These are phyloP conservation scores for Cactoblastis cactorum DNA, from an alignment of 2,888 invertebrate species.

Conservation along the genomic window DNA sequence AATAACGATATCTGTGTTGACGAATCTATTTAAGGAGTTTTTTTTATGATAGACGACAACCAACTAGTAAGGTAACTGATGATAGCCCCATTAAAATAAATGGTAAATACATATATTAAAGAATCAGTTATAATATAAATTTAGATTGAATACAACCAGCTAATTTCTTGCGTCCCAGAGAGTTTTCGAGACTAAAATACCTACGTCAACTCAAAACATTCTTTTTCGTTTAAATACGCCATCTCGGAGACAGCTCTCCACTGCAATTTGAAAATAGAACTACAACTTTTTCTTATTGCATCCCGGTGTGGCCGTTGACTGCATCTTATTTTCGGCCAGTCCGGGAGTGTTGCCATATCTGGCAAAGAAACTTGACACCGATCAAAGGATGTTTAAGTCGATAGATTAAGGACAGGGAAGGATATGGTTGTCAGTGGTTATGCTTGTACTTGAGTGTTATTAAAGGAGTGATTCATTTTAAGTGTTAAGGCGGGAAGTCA, in stretches of 20 bases:
- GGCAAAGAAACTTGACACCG: slow-evolving; percentile 42
- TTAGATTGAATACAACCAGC: not conserved
- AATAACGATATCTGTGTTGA: no score
- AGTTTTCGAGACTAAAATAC: slow-evolving; percentile 23
- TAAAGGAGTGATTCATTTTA: slow-evolving; percentile 9
- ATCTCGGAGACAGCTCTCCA: slow-evolving; percentile 43
- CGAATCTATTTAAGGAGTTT: no score
- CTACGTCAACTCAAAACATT: slow-evolving; percentile 34
- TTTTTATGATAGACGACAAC: no score
- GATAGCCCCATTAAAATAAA: no score
- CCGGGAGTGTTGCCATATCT: slow-evolving; percentile 62
- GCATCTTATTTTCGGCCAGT: slow-evolving; percentile 69
- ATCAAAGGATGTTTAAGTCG: slow-evolving; percentile 1
- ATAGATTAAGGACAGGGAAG: slow-evolving; percentile 3
- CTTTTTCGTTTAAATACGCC: slow-evolving; percentile 47
- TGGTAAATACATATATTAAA: not conserved
- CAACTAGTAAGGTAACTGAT: no score
- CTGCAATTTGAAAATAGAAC: slow-evolving; percentile 72
- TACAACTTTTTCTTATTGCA: slow-evolving; percentile 62
- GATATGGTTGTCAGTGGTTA: slow-evolving; percentile 11
- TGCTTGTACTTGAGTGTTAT: not conserved
- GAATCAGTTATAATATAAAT: not conserved
- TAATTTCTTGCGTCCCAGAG: not conserved
- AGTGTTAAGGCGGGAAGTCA: slow-evolving; percentile 1
- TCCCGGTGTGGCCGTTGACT: slow-evolving; percentile 62